These are phyloP conservation scores for Drosophila sp. DNA, from an alignment of 1,140 invertebrate genomes.

Conservation along the genomic window DNA sequence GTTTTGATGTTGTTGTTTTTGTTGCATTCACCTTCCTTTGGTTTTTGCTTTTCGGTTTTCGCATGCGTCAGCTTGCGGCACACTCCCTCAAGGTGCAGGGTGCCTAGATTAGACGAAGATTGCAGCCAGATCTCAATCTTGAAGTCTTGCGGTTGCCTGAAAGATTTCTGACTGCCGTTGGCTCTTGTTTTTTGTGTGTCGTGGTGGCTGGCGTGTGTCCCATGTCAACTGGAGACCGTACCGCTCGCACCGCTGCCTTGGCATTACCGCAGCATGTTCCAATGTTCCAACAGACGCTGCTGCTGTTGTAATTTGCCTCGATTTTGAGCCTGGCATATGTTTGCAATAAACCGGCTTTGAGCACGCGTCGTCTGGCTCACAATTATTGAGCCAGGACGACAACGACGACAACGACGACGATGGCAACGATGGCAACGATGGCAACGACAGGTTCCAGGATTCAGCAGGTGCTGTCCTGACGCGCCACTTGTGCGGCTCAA, in stretches of 20 bases:
- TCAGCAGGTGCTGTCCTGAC: constrained; percentile 68
- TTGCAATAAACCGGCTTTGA: constrained; percentile 75
- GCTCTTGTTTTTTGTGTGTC: constrained; percentile 8
- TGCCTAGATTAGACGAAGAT: constrained; percentile 78
- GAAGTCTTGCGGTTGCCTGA: constrained; percentile 68
- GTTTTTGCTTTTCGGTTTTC: constrained; percentile 48
- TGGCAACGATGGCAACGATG: constrained; percentile 54
- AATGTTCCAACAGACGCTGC: constrained; percentile 9
- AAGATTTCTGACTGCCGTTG: constrained; percentile 75
- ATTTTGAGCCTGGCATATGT: constrained; percentile 69
- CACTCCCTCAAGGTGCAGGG: constrained; percentile 65
- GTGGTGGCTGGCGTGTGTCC: constrained; percentile 75
- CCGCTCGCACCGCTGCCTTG: background rate
- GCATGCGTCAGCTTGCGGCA: constrained; percentile 73
- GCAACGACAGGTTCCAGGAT: constrained; percentile 76
- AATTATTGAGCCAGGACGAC: constrained; percentile 70
- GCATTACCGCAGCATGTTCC: constrained; percentile 3
- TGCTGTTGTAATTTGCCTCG: constrained; percentile 69
- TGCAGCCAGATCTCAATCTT: constrained; percentile 40
- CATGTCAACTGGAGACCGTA: constrained; percentile 51
- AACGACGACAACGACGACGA: constrained; percentile 50
- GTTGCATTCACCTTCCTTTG: background rate
- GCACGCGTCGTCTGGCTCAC: constrained; percentile 74
- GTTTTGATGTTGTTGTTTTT: constrained; percentile 28
- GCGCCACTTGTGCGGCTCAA: constrained; percentile 58